Base-by-base conservation (phyloP, 2,797 vertebrate genomes). In the Trachurus trachurus region DNA sequence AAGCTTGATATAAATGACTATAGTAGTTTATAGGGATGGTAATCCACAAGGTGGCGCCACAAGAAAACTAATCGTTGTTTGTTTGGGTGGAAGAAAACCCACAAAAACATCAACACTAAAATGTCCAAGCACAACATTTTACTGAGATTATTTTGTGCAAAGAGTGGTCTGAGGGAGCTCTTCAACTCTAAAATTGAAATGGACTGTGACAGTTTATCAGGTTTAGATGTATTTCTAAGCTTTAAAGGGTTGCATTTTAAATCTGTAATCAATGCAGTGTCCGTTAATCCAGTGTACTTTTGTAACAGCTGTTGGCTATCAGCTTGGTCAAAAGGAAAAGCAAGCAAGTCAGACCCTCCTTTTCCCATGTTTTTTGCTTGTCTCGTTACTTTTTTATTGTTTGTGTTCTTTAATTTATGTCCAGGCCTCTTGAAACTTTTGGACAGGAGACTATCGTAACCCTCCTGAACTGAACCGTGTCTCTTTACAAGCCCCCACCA, bases 41-140 rank as follows among this genome's bases (percentile, higher is more conserved):
- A 0, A 10, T 49, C 86, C 92, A 93, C 84, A 60, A 85, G 93
- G 71, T 81, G 92, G 89, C 84, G 74, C 37, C 15, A 83, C 37
- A 86, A 19, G 61, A 64, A 71, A 71, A 76, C 0, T 17, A n/a
- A 67, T 78, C 9, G 11, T 9, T 52, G 34, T 21, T 22, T 56
- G 31, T 34, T 52, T 21, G 5, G 15, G 11, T 0, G 15, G 21
- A 22, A 9, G 9, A 19, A 45, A 40, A 58, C 0, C 1, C 4
- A 17, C n/a, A 58, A 19, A 10, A 50, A 22, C 16, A 61, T 21
- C 5, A 9, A 31, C 6, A 7, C 21, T 22, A 3, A 15, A 59
- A 59, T 16, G 4, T 17, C 21, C 9, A 47, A 9, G 19, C 50
- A 37, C n/a, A 49, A n/a, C 12, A n/a, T 76, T 60, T 60, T 39